Evolutionary conservation across 2,797 vertebrate species (phyloP).

Genomic region (Bradypodion ventrale): DNA sequence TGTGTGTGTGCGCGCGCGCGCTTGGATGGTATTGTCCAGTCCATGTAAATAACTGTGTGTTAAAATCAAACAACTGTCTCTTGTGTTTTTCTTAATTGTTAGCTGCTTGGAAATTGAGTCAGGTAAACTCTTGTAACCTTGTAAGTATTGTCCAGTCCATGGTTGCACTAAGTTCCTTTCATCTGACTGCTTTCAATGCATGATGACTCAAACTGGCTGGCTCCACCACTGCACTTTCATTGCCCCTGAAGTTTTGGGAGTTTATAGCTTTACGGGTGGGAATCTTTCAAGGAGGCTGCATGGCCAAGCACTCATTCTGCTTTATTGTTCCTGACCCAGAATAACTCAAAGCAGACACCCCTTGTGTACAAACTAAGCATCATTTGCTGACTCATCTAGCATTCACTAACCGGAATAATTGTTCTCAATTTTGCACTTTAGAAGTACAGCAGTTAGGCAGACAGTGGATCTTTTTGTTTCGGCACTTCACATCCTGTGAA

Average conservation of each 20-base stretch:
- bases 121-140: constrained; percentile 78
- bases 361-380: constrained; percentile 48
- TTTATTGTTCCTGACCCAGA: constrained; percentile 60
- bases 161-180: constrained; percentile 59
- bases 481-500: constrained; percentile 34
- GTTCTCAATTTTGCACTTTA: constrained; percentile 55
- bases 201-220: constrained; percentile 60
- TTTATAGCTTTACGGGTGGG: constrained; percentile 33
- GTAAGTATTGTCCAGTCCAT: constrained; percentile 77
- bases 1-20: constrained; percentile 27
- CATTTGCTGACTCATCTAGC: constrained; percentile 58
- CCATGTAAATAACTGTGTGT: constrained; percentile 45
- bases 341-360: constrained; percentile 26
- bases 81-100: constrained; percentile 82
- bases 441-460: constrained; percentile 49
- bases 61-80: constrained; percentile 75
- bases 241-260: constrained; percentile 47
- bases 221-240: constrained; percentile 67
- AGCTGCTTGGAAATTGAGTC: constrained; percentile 81
- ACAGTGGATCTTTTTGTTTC: constrained; percentile 1
- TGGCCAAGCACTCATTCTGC: constrained; percentile 63
- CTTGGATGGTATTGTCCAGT: constrained; percentile 49
- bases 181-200: constrained; percentile 74
- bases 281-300: constrained; percentile 67
- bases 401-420: constrained; percentile 55